phyloP scores from a whole-genome alignment of 2,888 invertebrate species.

The Strigamia crassipes region DNA sequence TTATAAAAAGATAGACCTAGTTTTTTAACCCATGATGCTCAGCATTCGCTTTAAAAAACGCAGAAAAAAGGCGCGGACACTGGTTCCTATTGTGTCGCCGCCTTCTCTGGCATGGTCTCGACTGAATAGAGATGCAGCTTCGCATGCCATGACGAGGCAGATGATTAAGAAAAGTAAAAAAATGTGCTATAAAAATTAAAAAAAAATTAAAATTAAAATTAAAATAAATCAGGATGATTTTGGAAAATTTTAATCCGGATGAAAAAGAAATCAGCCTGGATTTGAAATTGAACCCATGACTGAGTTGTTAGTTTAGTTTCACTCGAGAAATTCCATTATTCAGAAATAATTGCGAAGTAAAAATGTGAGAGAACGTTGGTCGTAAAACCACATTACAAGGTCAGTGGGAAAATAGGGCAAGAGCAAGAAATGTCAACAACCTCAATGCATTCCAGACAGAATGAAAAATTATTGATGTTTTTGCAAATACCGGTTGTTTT shows the following conservation, averaged over 20 bases:
- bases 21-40: slow-evolving; percentile 19
- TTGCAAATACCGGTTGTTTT: not conserved
- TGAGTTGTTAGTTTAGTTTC: not conserved
- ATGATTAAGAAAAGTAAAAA: not conserved
- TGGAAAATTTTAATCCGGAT: too few species aligned
- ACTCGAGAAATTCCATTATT: not conserved
- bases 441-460: not conserved
- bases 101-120: not conserved
- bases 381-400: slow-evolving; percentile 20
- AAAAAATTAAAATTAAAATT: not conserved
- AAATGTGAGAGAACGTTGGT: not conserved
- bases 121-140: not conserved
- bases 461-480: not conserved
- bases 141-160: not conserved
- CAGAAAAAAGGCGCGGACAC: not conserved
- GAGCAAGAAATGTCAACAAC: not conserved
- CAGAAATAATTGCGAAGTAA: not conserved
- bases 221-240: not conserved
- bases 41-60: slow-evolving; percentile 20
- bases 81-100: not conserved
- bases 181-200: not conserved
- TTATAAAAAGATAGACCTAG: not conserved
- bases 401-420: slow-evolving; percentile 28
- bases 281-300: too few species aligned
- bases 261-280: too few species aligned